Percentiles rank a stretch among this genome's conserved stretches.
Conservation (phyloP, 1,140 invertebrate species). For the Hylyphantes graminicola region DNA sequence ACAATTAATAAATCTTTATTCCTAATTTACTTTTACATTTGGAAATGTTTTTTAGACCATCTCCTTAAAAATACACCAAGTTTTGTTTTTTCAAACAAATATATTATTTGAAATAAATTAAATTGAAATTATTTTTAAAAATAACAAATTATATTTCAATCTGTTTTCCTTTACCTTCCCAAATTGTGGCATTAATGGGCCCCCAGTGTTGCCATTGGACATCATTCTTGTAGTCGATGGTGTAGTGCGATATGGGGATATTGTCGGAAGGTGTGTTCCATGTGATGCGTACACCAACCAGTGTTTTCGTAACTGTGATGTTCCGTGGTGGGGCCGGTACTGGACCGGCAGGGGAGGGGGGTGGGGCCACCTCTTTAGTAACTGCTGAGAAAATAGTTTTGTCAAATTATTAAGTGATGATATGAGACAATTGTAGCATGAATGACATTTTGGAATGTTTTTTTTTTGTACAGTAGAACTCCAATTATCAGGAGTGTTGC, state of each 20-base stretch:
- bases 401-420: not conserved
- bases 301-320: constrained; percentile 85
- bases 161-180: constrained; percentile 75
- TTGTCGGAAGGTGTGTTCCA: constrained; percentile 87
- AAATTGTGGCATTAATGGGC: constrained; percentile 87
- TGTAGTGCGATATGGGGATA: constrained; percentile 85
- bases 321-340: constrained; percentile 88
- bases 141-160: not conserved
- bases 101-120: no score
- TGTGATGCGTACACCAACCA: constrained; percentile 83
- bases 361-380: not conserved
- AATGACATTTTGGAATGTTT: no score
- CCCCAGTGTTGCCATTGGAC: constrained; percentile 80
- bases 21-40: no score
- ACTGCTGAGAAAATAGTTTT: no score
- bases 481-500: no score
- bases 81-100: no score
- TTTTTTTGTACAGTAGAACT: no score
- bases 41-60: no score
- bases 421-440: no score
- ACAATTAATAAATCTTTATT: no score
- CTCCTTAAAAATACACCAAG: no score
- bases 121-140: no score
- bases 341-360: constrained; percentile 75
- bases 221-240: constrained; percentile 92